Evolutionary conservation across 2,797 vertebrate species (phyloP), one percentile per base, ranked within the genome.

Genomic region (Luscinia megarhynchos): DNA sequence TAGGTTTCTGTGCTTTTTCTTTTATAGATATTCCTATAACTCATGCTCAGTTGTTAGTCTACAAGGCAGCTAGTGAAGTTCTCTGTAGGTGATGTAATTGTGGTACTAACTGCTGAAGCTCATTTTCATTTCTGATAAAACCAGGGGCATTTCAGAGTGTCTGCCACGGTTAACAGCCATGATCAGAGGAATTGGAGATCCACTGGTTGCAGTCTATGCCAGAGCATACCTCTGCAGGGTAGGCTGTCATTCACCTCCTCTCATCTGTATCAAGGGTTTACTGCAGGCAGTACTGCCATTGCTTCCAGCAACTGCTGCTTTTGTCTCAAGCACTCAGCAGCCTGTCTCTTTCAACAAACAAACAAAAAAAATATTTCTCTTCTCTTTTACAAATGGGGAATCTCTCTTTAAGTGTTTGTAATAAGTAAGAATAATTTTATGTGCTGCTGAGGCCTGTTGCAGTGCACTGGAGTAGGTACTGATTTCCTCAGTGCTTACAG

Each of bases 171-270:
- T 99, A 81, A 99, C 99, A 0, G 98, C 98, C 4, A 99, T 99
- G 99, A 98, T 99, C 75, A 97, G 99, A 96, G 99, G 99, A 43
- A 99, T 99, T 6, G 99, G 99, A 89, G 99, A 99, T 77, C 99
- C 99, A 1, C 97, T 99, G 87, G 99, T 99, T 91, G 99, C 99
- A 3, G 99, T 99, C 40, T 99, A 99, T 6, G 98, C 99, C 67
- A 98, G 99, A 86, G 99, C 99, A 6, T 99, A 99, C 94, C 98
- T 99, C 70, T 99, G 99, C 98, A 98, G 99, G 98, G 99, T 99
- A 97, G 95, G 98, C 41, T 26, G 22, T 62, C 11, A 6, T 21
- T 77, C 36, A n/a, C 67, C 29, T 18, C 27, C 38, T 19, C 23
- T 51, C 3, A 27, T 59, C 68, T 58, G 3, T n/a, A 1, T 4